Evolutionary conservation across 2,113 vertebrate species (phyloP).

Genomic region (Etheostoma cragini): DNA sequence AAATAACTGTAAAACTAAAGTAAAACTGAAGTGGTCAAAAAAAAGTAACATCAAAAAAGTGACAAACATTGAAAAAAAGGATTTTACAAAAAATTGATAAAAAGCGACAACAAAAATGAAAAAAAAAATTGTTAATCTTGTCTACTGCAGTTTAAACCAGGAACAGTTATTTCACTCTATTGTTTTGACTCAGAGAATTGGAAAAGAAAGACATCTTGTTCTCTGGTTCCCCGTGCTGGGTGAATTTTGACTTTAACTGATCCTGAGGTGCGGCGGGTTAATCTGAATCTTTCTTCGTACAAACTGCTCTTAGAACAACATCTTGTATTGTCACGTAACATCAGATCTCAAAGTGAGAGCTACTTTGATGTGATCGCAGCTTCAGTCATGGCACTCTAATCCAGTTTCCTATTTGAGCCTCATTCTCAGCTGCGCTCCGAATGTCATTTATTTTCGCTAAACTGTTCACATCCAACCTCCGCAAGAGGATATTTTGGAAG

Average conservation of each 20-base stretch:
- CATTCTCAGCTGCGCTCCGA: constrained; percentile 65
- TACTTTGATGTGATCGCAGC: constrained; percentile 79
- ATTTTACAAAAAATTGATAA: no score
- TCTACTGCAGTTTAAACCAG: constrained; percentile 20
- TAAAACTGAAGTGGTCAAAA: no score
- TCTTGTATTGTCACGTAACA: constrained; percentile 80
- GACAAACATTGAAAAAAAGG: no score
- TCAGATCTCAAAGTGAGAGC: constrained; percentile 74
- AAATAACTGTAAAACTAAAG: no score
- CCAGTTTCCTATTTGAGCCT: constrained; percentile 74
- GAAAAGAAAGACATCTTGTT: constrained; percentile 76
- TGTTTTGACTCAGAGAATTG: constrained; percentile 55
- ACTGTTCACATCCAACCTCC: constrained; percentile 47
- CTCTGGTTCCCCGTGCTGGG: constrained; percentile 44
- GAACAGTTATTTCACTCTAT: constrained; percentile 51
- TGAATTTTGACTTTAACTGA: constrained; percentile 74
- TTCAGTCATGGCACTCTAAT: constrained; percentile 79
- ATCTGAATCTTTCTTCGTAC: constrained; percentile 68
- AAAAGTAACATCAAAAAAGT: no score
- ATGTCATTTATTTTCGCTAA: constrained; percentile 68
- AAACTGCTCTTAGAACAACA: constrained; percentile 79
- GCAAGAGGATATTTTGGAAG: constrained; percentile 62
- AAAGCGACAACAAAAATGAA: no score
- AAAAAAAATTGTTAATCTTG: no score
- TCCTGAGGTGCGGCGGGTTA: constrained; percentile 75